Conservation (phyloP, 2,888 invertebrate genomes). For the Eilema caniola region DNA sequence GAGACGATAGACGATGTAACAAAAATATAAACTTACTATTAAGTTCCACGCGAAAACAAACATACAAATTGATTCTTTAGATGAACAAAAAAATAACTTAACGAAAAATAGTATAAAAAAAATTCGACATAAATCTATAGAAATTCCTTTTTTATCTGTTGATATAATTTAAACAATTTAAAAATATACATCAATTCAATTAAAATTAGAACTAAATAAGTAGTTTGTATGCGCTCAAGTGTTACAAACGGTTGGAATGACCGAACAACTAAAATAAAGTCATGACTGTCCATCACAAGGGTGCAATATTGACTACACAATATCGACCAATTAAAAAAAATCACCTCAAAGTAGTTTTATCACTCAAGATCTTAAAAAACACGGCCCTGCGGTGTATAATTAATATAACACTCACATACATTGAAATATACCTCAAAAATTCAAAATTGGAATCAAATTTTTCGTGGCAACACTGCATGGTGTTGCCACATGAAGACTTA, state of each 20-base stretch:
- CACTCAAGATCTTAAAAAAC: slow-evolving; percentile 3
- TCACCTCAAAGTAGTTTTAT: neutral
- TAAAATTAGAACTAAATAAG: slow-evolving; percentile 31
- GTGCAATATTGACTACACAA: neutral
- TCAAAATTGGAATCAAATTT: slow-evolving; percentile 10
- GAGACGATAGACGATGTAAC: slow-evolving; percentile 31
- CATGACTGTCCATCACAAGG: neutral
- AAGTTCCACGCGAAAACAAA: slow-evolving; percentile 45
- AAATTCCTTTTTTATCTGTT: slow-evolving; percentile 49
- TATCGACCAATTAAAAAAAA: slow-evolving; percentile 3
- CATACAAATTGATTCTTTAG: slow-evolving; percentile 48
- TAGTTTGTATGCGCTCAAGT: slow-evolving; percentile 11
- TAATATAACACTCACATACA: slow-evolving; percentile 12
- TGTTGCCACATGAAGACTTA: slow-evolving; percentile 6
- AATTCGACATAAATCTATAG: slow-evolving; percentile 62
- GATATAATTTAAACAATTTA: slow-evolving; percentile 40
- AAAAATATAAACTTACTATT: slow-evolving; percentile 48
- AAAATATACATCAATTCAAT: slow-evolving; percentile 39
- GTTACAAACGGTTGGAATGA: slow-evolving; percentile 36
- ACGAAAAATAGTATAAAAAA: slow-evolving; percentile 53
- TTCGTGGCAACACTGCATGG: slow-evolving; percentile 7
- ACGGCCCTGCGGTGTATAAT: neutral
- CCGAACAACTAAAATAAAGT: slow-evolving; percentile 20
- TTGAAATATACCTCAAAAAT: slow-evolving; percentile 27
- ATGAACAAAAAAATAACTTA: slow-evolving; percentile 35